These are phyloP conservation scores for Bacillus rossius DNA, from an alignment of 1,140 invertebrate genomes.

Conservation along the genomic window DNA sequence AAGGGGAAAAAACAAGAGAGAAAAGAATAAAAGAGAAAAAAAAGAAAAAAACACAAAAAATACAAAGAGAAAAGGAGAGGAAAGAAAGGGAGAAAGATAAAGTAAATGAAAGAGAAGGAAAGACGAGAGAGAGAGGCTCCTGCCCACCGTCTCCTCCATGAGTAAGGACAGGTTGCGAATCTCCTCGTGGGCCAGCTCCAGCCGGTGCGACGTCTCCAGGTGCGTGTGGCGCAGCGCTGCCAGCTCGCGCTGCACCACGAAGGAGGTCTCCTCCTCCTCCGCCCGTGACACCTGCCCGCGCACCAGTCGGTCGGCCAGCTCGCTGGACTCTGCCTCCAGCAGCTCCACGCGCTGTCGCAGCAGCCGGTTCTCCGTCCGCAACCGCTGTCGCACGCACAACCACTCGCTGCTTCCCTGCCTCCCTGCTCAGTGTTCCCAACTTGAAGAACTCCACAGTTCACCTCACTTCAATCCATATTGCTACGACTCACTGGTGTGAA, in stretches of 20 bases:
- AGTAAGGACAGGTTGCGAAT: conserved; percentile 63
- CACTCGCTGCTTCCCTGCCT: too few relatives aligned
- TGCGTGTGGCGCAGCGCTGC: conserved; percentile 68
- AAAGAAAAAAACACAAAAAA: not conserved
- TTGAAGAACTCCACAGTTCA: too few relatives aligned
- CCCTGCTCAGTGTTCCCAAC: too few relatives aligned
- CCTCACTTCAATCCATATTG: too few relatives aligned
- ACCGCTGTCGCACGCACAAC: conserved; percentile 53
- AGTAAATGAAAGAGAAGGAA: too few relatives aligned
- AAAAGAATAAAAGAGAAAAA: not conserved
- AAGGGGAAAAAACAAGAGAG: not conserved
- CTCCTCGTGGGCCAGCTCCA: conserved; percentile 80
- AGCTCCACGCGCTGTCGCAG: conserved; percentile 91
- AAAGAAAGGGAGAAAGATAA: too few relatives aligned
- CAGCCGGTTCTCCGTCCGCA: conserved; percentile 92
- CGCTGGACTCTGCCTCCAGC: conserved; percentile 84
- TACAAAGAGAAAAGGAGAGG: not conserved
- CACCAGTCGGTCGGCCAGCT: conserved; percentile 88
- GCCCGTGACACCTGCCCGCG: conserved; percentile 94
- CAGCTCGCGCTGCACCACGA: conserved; percentile 60
- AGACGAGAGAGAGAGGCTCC: too few relatives aligned
- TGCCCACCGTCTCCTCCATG: conserved; percentile 64
- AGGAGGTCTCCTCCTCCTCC: conserved; percentile 84
- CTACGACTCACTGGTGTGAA: too few relatives aligned
- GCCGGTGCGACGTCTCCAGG: conserved; percentile 72